Evolutionary conservation across 2,113 vertebrate species (phyloP), one percentile per base, ranked within the genome.

Genomic region (Colaptes auratus): DNA sequence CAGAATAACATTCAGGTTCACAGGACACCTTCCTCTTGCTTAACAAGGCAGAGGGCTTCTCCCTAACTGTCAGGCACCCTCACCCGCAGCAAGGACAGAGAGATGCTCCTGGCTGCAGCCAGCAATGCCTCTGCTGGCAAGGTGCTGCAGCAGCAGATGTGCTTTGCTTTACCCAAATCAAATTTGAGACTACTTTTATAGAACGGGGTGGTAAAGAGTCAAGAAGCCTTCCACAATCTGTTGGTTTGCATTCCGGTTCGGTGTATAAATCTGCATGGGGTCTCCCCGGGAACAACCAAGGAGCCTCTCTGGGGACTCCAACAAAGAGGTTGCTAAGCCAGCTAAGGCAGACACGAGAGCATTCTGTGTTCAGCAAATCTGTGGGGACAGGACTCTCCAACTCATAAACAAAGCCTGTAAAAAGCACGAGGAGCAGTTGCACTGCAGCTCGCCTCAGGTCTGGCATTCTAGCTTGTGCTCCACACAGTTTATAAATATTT

Each of bases 301-400:
- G 44, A 61, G 42, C 53, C 60, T 95, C 97, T 89, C 87, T 25
- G 44, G 77, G 93, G 97, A 96, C 27, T 27, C 35, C 53, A 59
- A 72, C 67, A 80, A 86, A 86, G 92, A 86, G n/a, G 95, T 93
- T 98, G 95, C 96, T 97, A 97, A 97, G 96, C 84, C 81, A 42
- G 24, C 77, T 36, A 82, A 76, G 71, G 55, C 71, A 91, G 82
- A 89, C 88, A 90, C 87, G 31, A 33, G 90, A 83, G 75, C 53
- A 88, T 86, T 95, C 86, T 74, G 72, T 23, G 3, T 30, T 84
- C 73, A 77, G 82, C 66, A 71, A 23, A 84, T 74, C 96, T 31
- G 8, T 1, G 20, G 95, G 88, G 96, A 96, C 50, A 56, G 3
- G 15, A 89, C 72, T 76, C 72, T 89, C 80, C 50, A 35, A 77